Evolutionary conservation across 2,113 vertebrate species (phyloP).

Genomic region (Grammomys surdaster): DNA sequence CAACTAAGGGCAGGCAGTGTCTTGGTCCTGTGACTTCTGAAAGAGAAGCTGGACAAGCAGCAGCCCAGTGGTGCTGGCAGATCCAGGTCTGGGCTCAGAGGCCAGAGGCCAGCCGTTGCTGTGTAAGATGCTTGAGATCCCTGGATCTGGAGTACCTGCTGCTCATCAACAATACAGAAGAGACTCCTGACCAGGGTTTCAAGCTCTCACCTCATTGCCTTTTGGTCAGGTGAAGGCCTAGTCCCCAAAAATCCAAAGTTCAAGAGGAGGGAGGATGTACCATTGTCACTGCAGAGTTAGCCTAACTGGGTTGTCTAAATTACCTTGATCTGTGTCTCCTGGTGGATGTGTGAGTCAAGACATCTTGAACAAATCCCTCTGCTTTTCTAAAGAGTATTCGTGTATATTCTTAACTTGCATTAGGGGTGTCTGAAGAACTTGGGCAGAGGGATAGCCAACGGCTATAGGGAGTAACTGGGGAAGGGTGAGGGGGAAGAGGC

Average conservation of each 20-base stretch:
- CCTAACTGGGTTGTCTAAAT: too few relatives aligned
- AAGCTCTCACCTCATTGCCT: too few relatives aligned
- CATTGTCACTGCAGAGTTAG: rapidly evolving
- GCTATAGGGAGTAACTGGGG: neutral
- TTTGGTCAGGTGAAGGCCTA: neutral
- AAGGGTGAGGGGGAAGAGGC: neutral
- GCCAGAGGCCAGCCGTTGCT: constrained; percentile 83
- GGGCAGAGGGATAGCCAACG: neutral
- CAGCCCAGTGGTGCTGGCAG: constrained; percentile 79
- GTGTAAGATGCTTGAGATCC: constrained; percentile 58
- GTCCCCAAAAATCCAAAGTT: neutral
- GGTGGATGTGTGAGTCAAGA: neutral
- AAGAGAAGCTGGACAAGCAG: constrained; percentile 80
- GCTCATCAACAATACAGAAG: constrained; percentile 94
- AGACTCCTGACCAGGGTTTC: neutral
- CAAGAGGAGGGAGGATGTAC: neutral
- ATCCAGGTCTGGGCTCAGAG: constrained; percentile 86
- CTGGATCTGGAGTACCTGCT: constrained; percentile 86
- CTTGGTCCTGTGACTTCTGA: constrained; percentile 84
- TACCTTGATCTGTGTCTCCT: too few relatives aligned
- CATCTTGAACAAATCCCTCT: neutral
- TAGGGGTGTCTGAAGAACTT: neutral
- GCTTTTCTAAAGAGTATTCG: neutral
- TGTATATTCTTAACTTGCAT: neutral
- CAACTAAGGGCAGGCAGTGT: constrained; percentile 89